Conservation (phyloP, 2,797 vertebrate genomes). For the Apogon hyalosoma region DNA sequence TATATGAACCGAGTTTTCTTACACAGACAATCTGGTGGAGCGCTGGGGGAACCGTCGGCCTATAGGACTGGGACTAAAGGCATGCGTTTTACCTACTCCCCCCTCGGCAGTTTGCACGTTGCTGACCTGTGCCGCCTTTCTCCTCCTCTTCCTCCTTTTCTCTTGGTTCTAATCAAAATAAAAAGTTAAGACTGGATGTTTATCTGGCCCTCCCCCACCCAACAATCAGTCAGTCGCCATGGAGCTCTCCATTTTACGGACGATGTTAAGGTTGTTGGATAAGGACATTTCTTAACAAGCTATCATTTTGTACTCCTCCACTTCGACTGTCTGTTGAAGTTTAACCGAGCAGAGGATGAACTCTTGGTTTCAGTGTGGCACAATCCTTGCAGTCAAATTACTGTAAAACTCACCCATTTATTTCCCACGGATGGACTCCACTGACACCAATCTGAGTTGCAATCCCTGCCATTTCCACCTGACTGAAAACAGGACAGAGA, state of each 20-base stretch:
- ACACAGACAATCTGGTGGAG: constrained; percentile 80
- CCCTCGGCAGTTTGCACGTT: constrained; percentile 74
- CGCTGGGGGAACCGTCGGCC: constrained; percentile 49
- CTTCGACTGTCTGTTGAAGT: constrained; percentile 61
- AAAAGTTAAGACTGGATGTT: constrained; percentile 51
- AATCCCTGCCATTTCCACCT: constrained; percentile 69
- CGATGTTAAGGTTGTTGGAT: constrained; percentile 65
- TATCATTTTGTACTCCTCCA: constrained; percentile 60
- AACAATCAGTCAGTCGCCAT: constrained; percentile 74
- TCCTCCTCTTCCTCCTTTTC: constrained; percentile 13
- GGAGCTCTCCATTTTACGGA: constrained; percentile 82
- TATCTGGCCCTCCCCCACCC: constrained; percentile 29
- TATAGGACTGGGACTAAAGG: constrained; percentile 66
- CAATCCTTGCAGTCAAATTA: constrained; percentile 62
- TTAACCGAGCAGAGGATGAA: constrained; percentile 57
- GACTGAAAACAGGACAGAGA: constrained; percentile 73
- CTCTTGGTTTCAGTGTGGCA: constrained; percentile 71
- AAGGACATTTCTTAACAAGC: constrained; percentile 51
- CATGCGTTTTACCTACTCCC: constrained; percentile 82
- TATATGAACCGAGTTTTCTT: constrained; percentile 78
- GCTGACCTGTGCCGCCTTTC: constrained; percentile 57
- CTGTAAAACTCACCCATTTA: constrained; percentile 60
- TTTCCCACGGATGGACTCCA: constrained; percentile 72
- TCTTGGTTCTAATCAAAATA: constrained; percentile 53
- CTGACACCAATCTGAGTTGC: constrained; percentile 68